These are phyloP conservation scores for Apis laboriosa DNA, from an alignment of 1,140 invertebrate species.

Conservation along the genomic window DNA sequence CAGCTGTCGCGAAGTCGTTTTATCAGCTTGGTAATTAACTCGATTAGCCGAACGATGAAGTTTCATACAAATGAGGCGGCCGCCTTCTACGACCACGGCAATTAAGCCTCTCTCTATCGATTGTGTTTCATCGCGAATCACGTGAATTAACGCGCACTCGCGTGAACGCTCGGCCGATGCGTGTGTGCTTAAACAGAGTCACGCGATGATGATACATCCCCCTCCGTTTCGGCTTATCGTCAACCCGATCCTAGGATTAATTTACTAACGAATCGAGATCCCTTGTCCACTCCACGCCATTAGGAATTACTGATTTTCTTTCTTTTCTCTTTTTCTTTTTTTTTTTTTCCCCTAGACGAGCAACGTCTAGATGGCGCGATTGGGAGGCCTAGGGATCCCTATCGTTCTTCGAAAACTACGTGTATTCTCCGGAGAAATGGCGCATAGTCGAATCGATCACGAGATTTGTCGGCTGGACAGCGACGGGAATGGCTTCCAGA, in stretches of 20 bases:
- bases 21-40: constrained; percentile 63
- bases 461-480: constrained; percentile 39
- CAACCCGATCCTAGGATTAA: no score
- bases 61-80: constrained; percentile 51
- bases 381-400: not conserved
- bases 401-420: not conserved
- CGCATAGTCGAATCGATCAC: constrained; percentile 29
- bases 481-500: constrained; percentile 1
- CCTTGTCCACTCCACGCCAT: constrained; percentile 1
- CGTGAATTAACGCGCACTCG: constrained; percentile 38
- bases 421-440: constrained; percentile 17
- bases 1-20: constrained; percentile 53
- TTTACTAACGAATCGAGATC: not conserved
- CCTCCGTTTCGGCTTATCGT: not conserved
- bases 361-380: not conserved
- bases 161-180: constrained; percentile 15
- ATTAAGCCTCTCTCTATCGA: constrained; percentile 60
- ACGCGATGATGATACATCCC: constrained; percentile 17
- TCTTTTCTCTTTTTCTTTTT: not conserved
- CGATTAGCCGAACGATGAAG: constrained; percentile 57
- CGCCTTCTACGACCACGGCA: constrained; percentile 41
- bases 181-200: constrained; percentile 24
- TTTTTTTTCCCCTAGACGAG: no score
- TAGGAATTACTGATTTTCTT: constrained; percentile 43
- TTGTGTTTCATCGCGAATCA: constrained; percentile 51